Evolutionary conservation across 2,797 vertebrate genomes (phyloP).

Genomic region (Tokudaia tokunoshimensis): DNA sequence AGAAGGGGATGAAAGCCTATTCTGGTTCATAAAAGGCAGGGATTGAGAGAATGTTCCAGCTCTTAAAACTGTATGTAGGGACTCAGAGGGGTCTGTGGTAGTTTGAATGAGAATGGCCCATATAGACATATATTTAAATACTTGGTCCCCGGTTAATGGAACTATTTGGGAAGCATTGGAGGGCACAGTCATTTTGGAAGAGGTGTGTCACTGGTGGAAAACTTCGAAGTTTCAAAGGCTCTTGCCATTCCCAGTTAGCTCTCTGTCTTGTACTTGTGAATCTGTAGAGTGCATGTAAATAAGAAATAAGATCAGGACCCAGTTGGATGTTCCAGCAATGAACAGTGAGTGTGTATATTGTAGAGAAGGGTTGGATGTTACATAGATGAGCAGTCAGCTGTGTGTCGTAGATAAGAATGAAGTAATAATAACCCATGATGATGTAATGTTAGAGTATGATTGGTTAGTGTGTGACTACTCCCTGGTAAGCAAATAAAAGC

Average conservation of each 20-base stretch:
- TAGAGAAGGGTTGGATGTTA: background rate
- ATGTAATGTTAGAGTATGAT: background rate
- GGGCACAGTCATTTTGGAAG: background rate
- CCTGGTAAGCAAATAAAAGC: background rate
- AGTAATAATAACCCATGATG: background rate
- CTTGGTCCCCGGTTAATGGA: background rate
- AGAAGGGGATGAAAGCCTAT: background rate
- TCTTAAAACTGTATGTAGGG: background rate
- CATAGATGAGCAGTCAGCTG: background rate
- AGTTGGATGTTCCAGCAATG: background rate
- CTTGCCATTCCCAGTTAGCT: background rate
- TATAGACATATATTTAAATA: background rate
- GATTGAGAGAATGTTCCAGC: background rate
- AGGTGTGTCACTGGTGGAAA: background rate
- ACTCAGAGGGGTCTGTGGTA: background rate
- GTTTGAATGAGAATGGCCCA: background rate
- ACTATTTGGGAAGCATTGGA: background rate
- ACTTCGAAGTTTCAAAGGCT: background rate
- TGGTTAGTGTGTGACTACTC: background rate
- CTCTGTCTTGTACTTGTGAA: background rate
- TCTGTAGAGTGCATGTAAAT: background rate
- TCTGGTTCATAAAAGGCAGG: background rate
- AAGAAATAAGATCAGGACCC: background rate
- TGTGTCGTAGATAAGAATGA: background rate
- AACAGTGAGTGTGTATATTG: background rate